Base-by-base conservation (phyloP, 2,797 vertebrate species). In the Philypnodon macrostomus region DNA sequence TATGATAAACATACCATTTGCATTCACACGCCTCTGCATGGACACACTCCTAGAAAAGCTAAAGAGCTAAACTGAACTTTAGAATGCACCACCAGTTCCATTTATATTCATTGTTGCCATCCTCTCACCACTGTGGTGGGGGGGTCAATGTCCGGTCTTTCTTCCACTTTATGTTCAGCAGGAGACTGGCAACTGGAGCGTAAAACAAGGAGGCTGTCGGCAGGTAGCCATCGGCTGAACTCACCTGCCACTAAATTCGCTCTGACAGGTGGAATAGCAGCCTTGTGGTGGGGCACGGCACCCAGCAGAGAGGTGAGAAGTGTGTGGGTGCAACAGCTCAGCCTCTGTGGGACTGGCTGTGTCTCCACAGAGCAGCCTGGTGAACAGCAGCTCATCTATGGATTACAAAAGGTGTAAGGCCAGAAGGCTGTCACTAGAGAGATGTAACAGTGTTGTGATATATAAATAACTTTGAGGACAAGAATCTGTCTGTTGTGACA, bases 201-300 rank as follows among this genome's bases (percentile, higher is more conserved):
- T 85, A 48, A 87, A 85, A 83, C 73, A 54, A 69, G 69, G 32
- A 68, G 66, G 62, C 42, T 68, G 70, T 73, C 79, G 41, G 79
- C 73, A 75, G 77, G 67, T 79, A 77, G 73, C 70, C 62, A 55
- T 65, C 42, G 56, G 69, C 67, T 83, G 78, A 83, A 73, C 79
- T 80, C 80, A 78, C 80, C 77, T 80, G 80, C 73, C 53, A 41
- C 80, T 81, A 83, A 79, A 88, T 85, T 66, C 59, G 35, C 63
- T 81, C 56, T 85, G 85, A 87, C 85, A 80, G 83, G 80, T 81
- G 85, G 77, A 83, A 75, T 76, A 70, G 63, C 81, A 72, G 61
- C 62, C 73, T 66, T n/a, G 12, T 77, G 54, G 75, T 14, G 27
- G 67, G 70, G 62, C 58, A 38, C 18, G 29, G 72, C 70, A 14